These are phyloP conservation scores for Lycophotia porphyrea DNA, from an alignment of 2,888 invertebrate species.

Conservation along the genomic window DNA sequence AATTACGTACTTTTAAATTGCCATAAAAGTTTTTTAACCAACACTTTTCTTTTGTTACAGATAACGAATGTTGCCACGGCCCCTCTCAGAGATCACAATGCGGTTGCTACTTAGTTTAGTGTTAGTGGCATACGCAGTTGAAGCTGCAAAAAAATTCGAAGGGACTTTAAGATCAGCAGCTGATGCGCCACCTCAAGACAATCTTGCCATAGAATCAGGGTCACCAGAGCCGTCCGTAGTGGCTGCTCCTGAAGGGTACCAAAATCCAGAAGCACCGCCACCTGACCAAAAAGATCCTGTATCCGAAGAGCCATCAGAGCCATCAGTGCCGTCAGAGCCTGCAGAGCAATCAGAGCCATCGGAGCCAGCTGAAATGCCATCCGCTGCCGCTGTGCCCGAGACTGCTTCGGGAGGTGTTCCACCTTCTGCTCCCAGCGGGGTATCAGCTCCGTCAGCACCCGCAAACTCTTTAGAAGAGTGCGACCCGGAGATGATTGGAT, in stretches of 20 bases:
- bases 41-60: conserved; percentile 86
- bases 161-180: conserved; percentile 87
- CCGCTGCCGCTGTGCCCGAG: conserved; percentile 82
- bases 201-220: conserved; percentile 85
- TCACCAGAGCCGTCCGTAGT: conserved; percentile 86
- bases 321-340: conserved; percentile 63
- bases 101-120: conserved; percentile 86
- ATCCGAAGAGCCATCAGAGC: conserved; percentile 66
- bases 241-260: conserved; percentile 85
- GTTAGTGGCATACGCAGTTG: conserved; percentile 85
- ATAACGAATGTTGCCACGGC: conserved; percentile 87
- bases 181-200: conserved; percentile 88
- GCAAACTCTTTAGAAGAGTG: conserved; percentile 93
- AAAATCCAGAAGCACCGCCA: conserved; percentile 84
- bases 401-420: conserved; percentile 86
- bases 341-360: conserved; percentile 61
- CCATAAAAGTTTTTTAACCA: conserved; percentile 78
- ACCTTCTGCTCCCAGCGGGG: conserved; percentile 87
- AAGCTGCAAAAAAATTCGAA: conserved; percentile 88
- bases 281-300: conserved; percentile 69
- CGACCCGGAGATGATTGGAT: conserved; percentile 96
- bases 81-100: conserved; percentile 83
- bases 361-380: conserved; percentile 62
- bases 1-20: conserved; percentile 76
- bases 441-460: conserved; percentile 89